Evolutionary conservation across 2,888 invertebrate species (phyloP), one percentile per base, ranked within the genome.

Genomic region (Drosophila mimetica): DNA sequence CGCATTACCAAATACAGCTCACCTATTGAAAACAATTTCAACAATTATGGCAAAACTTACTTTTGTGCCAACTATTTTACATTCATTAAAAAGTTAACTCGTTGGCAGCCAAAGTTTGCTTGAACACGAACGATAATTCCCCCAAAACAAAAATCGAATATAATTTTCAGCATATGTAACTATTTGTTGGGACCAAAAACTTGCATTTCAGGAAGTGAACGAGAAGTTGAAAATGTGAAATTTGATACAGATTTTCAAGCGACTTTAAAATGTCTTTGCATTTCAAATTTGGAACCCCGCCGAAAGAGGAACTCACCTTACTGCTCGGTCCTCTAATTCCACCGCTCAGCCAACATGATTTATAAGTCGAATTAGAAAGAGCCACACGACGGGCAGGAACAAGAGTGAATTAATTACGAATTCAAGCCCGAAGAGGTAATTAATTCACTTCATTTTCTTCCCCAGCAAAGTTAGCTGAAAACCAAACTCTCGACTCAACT

Each of bases 391-490:
- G 58, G 30, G 60, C 36, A 41, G 9, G 22, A 69, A 69, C 47
- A 52, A 58, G 71, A 58, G 18, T 36, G 52, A 70, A 69, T 52
- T 58, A 69, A 69, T 69, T 69, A 69, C 69, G 59, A 59, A 70
- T 69, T 69, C 69, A 70, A 70, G 59, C 59, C 71, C 71, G 50
- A 70, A 52, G 47, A 70, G 59, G 59, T 69, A 70, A 69, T 69
- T 69, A 69, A 70, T 70, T 69, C 71, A 58, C 59, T 69, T 42
- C 44, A 67, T 67, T 67, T 67, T 67, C 55, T 18, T 11, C 16
- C 39, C 34, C 39, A 37, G 42, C 28, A 34, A 63, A 63, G 39
- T 63, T 63, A 34, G 20, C 63, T 41, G 34, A 39, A 63, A 60
- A 60, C 30, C 39, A 60, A 61, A 61, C 44, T 46, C 36, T 11